A percentile compares a stretch with the other conserved stretches of the same genome.
phyloP scores from a whole-genome alignment of 2,888 invertebrate species.

The Eristalinus aeneus region DNA sequence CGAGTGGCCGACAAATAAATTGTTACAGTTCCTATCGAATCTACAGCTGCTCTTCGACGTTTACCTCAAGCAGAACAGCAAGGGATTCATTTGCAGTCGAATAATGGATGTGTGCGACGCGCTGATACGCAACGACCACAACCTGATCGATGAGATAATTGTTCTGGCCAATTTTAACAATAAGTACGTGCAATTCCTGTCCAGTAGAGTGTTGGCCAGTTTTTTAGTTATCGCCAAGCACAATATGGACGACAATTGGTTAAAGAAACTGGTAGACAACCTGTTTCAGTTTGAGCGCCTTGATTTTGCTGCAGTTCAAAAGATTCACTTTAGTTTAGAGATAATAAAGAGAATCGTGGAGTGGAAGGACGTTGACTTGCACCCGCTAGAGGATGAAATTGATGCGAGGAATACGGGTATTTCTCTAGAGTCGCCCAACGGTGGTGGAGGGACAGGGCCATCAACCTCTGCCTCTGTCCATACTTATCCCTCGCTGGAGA shows the following conservation, averaged over 20 bases:
- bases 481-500: conserved; percentile 77
- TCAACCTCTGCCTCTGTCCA: conserved; percentile 49
- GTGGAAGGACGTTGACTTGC: conserved; percentile 91
- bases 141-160: conserved; percentile 91
- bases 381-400: conserved; percentile 88
- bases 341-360: conserved; percentile 93
- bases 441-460: conserved; percentile 32
- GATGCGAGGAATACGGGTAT: conserved; percentile 53
- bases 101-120: conserved; percentile 91
- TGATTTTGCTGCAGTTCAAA: conserved; percentile 86
- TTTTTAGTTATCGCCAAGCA: conserved; percentile 92
- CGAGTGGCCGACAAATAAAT: conserved; percentile 85
- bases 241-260: conserved; percentile 89
- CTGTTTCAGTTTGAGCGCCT: conserved; percentile 84
- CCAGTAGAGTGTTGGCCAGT: conserved; percentile 89
- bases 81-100: conserved; percentile 90
- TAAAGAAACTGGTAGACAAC: conserved; percentile 89
- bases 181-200: conserved; percentile 90
- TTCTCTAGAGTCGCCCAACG: conserved; percentile 46
- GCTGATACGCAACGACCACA: conserved; percentile 89
- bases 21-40: conserved; percentile 90
- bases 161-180: conserved; percentile 89
- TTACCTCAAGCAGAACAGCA: conserved; percentile 91
- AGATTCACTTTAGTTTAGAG: conserved; percentile 91
- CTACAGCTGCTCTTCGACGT: conserved; percentile 92